Base-by-base conservation (phyloP, 2,888 invertebrate species). In the Seira ritae region DNA sequence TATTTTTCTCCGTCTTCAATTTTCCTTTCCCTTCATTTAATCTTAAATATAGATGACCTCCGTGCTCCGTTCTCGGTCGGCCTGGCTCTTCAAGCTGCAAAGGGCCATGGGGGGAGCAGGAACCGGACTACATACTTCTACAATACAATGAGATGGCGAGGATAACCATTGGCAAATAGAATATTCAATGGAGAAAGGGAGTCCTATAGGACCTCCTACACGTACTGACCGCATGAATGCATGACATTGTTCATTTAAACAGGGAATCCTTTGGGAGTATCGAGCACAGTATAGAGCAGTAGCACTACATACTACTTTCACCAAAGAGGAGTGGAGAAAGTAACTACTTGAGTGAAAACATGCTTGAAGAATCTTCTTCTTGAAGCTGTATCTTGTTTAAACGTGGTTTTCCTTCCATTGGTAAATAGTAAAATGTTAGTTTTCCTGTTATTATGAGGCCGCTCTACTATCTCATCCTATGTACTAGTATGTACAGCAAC, bases 191-290 rank as follows among this genome's bases (percentile, higher is more conserved):
- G 10, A 65, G 42, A 8, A 20, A 24, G 67, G 12, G 72, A 83
- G 71, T 78, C 78, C 73, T 78, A 31, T 10, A 65, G 78, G 78
- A 66, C 74, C 68, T 46, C 42, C 65, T 37, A 55, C 76, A 82
- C 67, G 60, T 62, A 78, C 73, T 83, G 83, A 83, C 83, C 83
- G 62, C 77, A 78, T 60, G 62, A 83, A 69, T 65, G 73, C 78
- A 83, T 83, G 78, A 73, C 83, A 83, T 78, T 83, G 73, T 77
- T 83, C 83, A 83, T 83, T 83, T 83, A 73, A 78, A 78, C 78
- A 77, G 77, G 69, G 73, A 77, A 69, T 74, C 83, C 77, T 50
- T 70, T 19, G 78, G 77, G 83, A 81, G 15, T 69, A 23, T 71
- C 62, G 50, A 65, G 69, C n/a, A 24, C 60, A 10, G 17, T 60